These are phyloP conservation scores for Cordilura impudica DNA, from an alignment of 2,888 invertebrate genomes.

Conservation along the genomic window DNA sequence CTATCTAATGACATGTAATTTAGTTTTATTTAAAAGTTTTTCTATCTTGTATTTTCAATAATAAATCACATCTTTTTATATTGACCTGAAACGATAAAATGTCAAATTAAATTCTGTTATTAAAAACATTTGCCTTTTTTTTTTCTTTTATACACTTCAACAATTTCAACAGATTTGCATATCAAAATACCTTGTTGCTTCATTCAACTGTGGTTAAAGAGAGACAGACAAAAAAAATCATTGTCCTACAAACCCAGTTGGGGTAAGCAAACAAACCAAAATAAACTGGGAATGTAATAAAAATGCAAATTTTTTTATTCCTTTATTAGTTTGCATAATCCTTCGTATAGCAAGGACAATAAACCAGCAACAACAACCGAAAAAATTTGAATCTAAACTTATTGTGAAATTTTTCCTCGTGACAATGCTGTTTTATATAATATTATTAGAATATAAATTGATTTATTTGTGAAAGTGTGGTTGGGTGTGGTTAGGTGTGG, in stretches of 20 bases:
- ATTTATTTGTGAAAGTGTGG: constrained; percentile 14
- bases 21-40: too few species aligned
- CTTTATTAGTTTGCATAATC: constrained; percentile 56
- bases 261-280: constrained; percentile 26
- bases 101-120: constrained; percentile 47
- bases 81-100: constrained; percentile 50
- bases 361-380: background rate
- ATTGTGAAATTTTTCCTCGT: constrained; percentile 8
- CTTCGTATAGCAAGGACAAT: background rate
- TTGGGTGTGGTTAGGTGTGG: background rate
- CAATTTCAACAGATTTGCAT: constrained; percentile 18
- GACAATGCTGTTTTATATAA: constrained; percentile 17
- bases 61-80: constrained; percentile 29
- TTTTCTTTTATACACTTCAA: background rate
- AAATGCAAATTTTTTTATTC: constrained; percentile 71
- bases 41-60: too few species aligned
- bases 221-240: constrained; percentile 5
- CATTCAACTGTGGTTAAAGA: background rate
- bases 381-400: constrained; percentile 4
- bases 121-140: background rate
- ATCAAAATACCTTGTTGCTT: constrained; percentile 14
- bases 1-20: too few species aligned
- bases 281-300: constrained; percentile 68
- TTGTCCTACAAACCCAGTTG: constrained; percentile 14
- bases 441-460: constrained; percentile 54